These are phyloP conservation scores for Synanthedon formicaeformis DNA, from an alignment of 2,888 invertebrate species.

Conservation along the genomic window DNA sequence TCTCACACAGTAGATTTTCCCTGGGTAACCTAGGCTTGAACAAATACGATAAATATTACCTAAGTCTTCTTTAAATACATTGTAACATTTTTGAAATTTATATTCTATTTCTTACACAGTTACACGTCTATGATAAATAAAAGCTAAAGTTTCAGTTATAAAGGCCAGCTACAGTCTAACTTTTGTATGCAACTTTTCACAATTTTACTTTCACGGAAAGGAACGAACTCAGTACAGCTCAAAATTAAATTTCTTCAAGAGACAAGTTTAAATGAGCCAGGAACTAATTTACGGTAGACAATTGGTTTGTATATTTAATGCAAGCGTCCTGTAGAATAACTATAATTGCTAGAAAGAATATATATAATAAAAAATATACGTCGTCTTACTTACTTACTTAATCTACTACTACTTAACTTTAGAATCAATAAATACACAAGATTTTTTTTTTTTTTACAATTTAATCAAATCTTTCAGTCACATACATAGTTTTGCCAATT, in stretches of 20 bases:
- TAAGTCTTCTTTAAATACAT: not conserved
- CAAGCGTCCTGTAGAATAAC: conserved; percentile 2
- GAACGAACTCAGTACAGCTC: conserved; percentile 14
- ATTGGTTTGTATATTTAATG: conserved; percentile 19
- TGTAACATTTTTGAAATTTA: not conserved
- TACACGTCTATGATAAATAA: not conserved
- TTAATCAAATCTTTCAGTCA: too few species aligned
- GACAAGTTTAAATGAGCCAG: conserved; percentile 44
- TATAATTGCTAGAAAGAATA: not conserved
- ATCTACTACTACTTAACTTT: too few species aligned
- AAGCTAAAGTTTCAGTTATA: not conserved
- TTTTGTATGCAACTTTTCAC: conserved; percentile 7
- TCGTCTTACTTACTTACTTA: too few species aligned
- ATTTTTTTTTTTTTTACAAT: too few species aligned
- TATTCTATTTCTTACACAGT: not conserved
- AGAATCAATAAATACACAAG: too few species aligned
- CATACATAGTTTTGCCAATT: too few species aligned
- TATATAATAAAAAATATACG: too few species aligned
- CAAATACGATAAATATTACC: too few species aligned
- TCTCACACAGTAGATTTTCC: too few species aligned
- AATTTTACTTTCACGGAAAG: conserved; percentile 13
- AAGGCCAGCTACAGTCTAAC: not conserved
- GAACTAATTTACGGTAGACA: conserved; percentile 45
- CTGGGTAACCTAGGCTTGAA: too few species aligned
- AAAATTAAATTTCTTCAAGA: conserved; percentile 41